Base-by-base conservation (phyloP, 2,888 invertebrate genomes). In the Synanthedon tipuliformis region DNA sequence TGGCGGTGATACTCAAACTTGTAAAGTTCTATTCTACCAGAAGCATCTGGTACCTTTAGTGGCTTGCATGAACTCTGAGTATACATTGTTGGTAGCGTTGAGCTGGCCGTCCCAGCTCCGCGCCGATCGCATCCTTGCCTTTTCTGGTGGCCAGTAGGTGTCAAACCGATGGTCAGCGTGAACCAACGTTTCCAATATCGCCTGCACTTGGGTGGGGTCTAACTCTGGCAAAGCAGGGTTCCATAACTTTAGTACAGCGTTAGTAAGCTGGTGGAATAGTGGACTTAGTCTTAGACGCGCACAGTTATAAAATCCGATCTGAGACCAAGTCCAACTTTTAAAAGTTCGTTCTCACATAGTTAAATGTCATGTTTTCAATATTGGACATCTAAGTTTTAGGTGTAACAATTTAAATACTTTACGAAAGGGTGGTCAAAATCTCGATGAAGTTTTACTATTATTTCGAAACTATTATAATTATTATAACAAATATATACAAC, bases 201-300 rank as follows among this genome's bases (percentile, higher is more conserved):
- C 85, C 69, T 78, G 74, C 62, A 84, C 72, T 78, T 86, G 84
- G 59, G 76, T 80, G 55, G 76, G 73, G 60, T 85, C 78, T 78
- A 86, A 67, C 64, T 85, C 85, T 86, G 84, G 72, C 70, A 71
- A 81, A 80, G 81, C 81, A 56, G 60, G 60, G 71, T 61, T 64
- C 60, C 53, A 55, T 55, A 57, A 61, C 62, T 57, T 74, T 71
- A 71, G 64, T 65, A 34, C 34, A 57, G 72, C 69, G 66, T 83
- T 81, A 82, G 68, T 74, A 77, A 75, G 78, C 76, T 60, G 53
- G 34, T 41, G 13, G 41, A 50, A 50, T 11, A 2, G 15, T 41
- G 4, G 7, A 18, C 27, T 45, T 34, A 34, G 34, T 34, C 34
- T 34, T 34, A 34, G 23, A 23, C 23, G 23, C 23, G 23, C 23